Conservation (phyloP, 2,797 vertebrate species). For the Diglossa cyanea region DNA sequence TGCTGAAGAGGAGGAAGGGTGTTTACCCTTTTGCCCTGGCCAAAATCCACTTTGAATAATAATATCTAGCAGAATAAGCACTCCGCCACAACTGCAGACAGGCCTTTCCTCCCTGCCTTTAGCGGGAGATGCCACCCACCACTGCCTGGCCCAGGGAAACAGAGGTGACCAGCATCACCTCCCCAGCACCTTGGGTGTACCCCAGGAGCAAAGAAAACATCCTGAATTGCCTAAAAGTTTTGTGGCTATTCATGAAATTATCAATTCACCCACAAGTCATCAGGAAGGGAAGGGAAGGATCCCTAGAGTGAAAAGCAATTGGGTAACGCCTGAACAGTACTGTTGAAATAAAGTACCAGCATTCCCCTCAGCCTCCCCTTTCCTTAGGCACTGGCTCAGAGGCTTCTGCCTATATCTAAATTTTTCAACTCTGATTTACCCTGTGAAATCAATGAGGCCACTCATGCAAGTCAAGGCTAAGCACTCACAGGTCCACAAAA, state of each 20-base stretch:
- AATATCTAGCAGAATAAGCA: not conserved
- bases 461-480: not conserved
- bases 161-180: not conserved
- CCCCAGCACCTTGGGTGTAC: not conserved
- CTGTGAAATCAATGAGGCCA: not conserved
- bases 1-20: not conserved
- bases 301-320: not conserved
- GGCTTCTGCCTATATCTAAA: not conserved
- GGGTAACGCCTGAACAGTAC: not conserved
- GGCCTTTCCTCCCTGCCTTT: not conserved
- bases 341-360: not conserved
- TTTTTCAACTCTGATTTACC: not conserved
- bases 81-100: not conserved
- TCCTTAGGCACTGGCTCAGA: not conserved
- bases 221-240: not conserved
- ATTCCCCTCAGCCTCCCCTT: not conserved
- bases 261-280: not conserved
- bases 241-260: not conserved
- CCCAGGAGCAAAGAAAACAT: not conserved
- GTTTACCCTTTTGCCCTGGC: not conserved
- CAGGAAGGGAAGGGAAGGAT: not conserved
- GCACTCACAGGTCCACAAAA: not conserved
- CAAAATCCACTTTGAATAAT: not conserved
- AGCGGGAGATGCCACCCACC: not conserved
- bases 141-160: not conserved